These are phyloP conservation scores for Coelinius sp. DNA, from an alignment of 2,888 invertebrate genomes.

Conservation along the genomic window DNA sequence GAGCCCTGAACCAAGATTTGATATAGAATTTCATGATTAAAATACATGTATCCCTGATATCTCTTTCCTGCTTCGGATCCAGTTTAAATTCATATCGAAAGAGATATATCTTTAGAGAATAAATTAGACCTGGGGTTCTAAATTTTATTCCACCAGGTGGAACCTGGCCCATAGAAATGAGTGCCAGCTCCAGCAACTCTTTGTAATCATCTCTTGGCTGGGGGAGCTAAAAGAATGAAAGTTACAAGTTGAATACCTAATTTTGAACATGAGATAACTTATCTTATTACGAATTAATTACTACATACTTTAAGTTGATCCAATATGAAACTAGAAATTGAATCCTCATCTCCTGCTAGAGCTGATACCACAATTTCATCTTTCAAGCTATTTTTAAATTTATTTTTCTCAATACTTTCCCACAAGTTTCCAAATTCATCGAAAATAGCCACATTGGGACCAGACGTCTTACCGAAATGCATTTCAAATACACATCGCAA, in stretches of 20 bases:
- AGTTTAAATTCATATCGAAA: constrained; percentile 50
- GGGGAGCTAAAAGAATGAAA: constrained; percentile 8
- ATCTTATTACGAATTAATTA: too few relatives aligned
- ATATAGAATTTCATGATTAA: constrained; percentile 49
- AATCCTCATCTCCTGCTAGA: constrained; percentile 47
- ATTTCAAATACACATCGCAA: constrained; percentile 22
- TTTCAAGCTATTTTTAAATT: constrained; percentile 15
- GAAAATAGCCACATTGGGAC: constrained; percentile 31
- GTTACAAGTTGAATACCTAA: constrained; percentile 1
- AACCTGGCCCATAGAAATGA: constrained; percentile 50
- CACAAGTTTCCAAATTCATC: constrained; percentile 18
- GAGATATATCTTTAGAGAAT: constrained; percentile 55
- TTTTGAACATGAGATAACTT: neutral
- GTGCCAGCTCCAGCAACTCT: constrained; percentile 49
- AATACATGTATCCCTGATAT: constrained; percentile 42
- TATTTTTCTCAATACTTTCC: constrained; percentile 10
- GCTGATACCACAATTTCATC: neutral
- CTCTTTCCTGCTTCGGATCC: neutral
- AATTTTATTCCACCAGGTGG: constrained; percentile 36
- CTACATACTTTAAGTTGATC: constrained; percentile 49
- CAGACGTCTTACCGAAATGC: constrained; percentile 16
- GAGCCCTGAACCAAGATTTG: constrained; percentile 46
- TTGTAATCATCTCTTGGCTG: constrained; percentile 50
- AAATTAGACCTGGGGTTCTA: constrained; percentile 50
- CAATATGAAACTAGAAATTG: constrained; percentile 49